Evolutionary conservation across 2,888 invertebrate species (phyloP).

Genomic region (Epinotia brunnichana): DNA sequence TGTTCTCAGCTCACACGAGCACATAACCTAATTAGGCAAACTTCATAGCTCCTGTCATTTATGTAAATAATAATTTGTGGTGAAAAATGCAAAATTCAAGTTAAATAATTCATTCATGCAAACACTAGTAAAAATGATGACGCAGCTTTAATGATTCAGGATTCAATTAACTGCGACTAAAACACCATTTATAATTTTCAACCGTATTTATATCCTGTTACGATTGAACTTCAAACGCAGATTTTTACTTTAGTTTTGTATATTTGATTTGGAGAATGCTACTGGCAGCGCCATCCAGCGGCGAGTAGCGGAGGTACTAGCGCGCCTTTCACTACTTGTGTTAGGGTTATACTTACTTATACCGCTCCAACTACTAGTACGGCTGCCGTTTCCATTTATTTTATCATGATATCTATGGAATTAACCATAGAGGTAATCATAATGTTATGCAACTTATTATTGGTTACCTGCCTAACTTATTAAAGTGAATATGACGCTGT

Average conservation of each 20-base stretch:
- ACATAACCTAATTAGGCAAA: not conserved
- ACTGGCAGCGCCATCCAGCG: conserved; percentile 69
- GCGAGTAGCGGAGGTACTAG: conserved; percentile 59
- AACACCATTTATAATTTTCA: not conserved
- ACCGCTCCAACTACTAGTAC: conserved; percentile 14
- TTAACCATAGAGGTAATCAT: not conserved
- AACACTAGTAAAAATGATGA: conserved; percentile 14
- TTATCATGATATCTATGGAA: conserved; percentile 12
- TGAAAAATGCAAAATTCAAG: not conserved
- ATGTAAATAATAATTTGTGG: conserved; percentile 2
- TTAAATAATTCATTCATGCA: not conserved
- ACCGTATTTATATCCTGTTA: not conserved
- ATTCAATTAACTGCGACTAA: conserved; percentile 3
- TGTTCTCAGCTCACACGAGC: not conserved
- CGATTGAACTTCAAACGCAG: not conserved
- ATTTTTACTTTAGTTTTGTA: conserved; percentile 2
- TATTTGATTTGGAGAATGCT: conserved; percentile 5
- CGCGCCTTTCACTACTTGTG: conserved; percentile 36
- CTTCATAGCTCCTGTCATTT: not conserved
- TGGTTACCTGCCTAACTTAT: not conserved
- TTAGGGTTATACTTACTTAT: conserved; percentile 12
- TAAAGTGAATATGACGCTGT: not conserved
- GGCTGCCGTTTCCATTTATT: conserved; percentile 19
- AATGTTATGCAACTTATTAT: conserved; percentile 12
- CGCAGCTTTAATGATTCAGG: conserved; percentile 11